Conservation (phyloP, 2,797 vertebrate genomes). For the Acipenser transmontanus region DNA sequence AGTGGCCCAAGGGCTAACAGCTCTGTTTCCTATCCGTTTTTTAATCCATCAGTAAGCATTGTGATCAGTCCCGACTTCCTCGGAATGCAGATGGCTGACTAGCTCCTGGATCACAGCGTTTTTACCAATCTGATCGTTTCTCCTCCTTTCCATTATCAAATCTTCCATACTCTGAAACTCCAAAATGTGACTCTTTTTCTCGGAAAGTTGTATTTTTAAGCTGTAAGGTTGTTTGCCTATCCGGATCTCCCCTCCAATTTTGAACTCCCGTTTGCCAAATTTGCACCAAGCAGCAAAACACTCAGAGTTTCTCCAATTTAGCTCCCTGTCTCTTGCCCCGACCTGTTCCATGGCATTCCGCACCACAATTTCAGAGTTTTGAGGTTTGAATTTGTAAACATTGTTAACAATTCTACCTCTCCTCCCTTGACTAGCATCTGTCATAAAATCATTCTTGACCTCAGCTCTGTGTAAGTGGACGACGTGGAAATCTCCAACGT, state of each 20-base stretch:
- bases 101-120: conserved; percentile 84
- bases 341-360: conserved; percentile 88
- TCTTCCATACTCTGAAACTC: conserved; percentile 98
- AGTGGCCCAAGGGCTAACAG: conserved; percentile 25
- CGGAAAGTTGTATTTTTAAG: conserved; percentile 77
- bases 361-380: conserved; percentile 75
- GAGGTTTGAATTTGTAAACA: conserved; percentile 81
- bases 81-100: conserved; percentile 76
- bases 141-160: conserved; percentile 90
- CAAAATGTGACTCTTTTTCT: conserved; percentile 83
- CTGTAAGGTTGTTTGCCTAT: conserved; percentile 97
- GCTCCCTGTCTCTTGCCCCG: conserved; percentile 75
- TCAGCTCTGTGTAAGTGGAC: conserved; percentile 88
- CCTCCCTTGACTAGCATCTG: conserved; percentile 82
- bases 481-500: conserved; percentile 84
- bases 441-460: conserved; percentile 83
- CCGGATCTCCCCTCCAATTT: conserved; percentile 90
- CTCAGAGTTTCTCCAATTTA: conserved; percentile 95
- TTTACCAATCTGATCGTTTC: conserved; percentile 90
- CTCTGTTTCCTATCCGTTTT: conserved; percentile 41
- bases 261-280: conserved; percentile 90
- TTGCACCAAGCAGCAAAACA: conserved; percentile 97
- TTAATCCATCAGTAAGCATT: conserved; percentile 55
- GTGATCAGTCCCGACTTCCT: conserved; percentile 54
- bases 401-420: conserved; percentile 82